Evolutionary conservation across 2,888 invertebrate species (phyloP).

Genomic region (Drosophila ustulata): DNA sequence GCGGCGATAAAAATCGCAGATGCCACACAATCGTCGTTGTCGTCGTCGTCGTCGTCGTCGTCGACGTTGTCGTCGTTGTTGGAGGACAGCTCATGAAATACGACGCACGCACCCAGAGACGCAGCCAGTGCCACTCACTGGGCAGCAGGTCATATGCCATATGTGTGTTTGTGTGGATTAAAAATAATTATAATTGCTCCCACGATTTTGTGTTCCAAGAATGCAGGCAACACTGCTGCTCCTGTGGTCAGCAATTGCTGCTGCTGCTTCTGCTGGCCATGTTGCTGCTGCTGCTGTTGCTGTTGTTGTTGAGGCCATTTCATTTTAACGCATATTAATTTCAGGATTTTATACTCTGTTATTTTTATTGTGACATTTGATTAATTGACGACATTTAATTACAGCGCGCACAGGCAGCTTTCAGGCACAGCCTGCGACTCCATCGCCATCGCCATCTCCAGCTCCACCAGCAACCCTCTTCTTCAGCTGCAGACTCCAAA

Average conservation of each 20-base stretch:
- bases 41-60: constrained; percentile 54
- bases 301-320: constrained; percentile 74
- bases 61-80: constrained; percentile 29
- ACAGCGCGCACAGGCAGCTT: constrained; percentile 79
- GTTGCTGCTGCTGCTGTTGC: constrained; percentile 43
- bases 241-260: constrained; percentile 71
- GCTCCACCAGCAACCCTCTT: constrained; percentile 12
- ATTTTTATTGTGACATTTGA: constrained; percentile 84
- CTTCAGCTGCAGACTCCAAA: not conserved
- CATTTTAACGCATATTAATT: constrained; percentile 82
- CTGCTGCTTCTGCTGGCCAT: constrained; percentile 30
- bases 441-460: constrained; percentile 20
- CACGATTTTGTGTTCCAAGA: constrained; percentile 84
- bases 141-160: constrained; percentile 58
- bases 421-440: constrained; percentile 52
- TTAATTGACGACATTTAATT: constrained; percentile 85
- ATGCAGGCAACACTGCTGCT: constrained; percentile 60
- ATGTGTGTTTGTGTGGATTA: constrained; percentile 70
- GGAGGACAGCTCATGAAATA: constrained; percentile 80
- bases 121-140: constrained; percentile 19
- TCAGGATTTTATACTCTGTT: constrained; percentile 81
- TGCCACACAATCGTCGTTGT: constrained; percentile 75
- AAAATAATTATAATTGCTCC: constrained; percentile 85
- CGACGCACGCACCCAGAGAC: constrained; percentile 69
- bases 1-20: constrained; percentile 81